phyloP scores from a whole-genome alignment of 2,888 invertebrate genomes.

The Amblyjoppa proteus region DNA sequence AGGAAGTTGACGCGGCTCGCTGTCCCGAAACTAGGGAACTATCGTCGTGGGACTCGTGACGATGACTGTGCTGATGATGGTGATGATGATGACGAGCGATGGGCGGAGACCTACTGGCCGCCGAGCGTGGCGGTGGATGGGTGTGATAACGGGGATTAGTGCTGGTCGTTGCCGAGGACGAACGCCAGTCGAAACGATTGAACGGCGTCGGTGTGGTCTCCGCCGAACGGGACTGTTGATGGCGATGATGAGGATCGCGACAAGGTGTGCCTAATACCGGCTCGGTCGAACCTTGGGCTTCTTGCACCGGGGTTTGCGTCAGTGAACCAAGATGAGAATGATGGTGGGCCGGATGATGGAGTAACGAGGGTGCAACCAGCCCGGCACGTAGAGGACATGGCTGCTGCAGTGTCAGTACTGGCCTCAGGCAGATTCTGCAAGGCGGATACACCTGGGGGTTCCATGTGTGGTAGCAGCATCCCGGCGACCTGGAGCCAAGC shows the following conservation, averaged over 20 bases:
- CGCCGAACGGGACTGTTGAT: slow-evolving; percentile 69
- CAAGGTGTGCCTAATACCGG: slow-evolving; percentile 59
- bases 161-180: slow-evolving; percentile 63
- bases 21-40: slow-evolving; percentile 35
- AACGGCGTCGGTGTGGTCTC: slow-evolving; percentile 71
- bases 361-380: slow-evolving; percentile 71
- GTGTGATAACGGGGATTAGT: slow-evolving; percentile 71
- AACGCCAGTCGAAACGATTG: slow-evolving; percentile 71
- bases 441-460: slow-evolving; percentile 80
- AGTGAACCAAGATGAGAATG: slow-evolving; percentile 38
- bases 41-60: slow-evolving; percentile 57
- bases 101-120: slow-evolving; percentile 60
- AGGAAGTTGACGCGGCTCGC: slow-evolving; percentile 48
- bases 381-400: slow-evolving; percentile 68
- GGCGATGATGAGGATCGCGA: slow-evolving; percentile 66
- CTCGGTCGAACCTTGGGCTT: slow-evolving; percentile 27
- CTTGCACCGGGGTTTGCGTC: slow-evolving; percentile 44
- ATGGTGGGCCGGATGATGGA: slow-evolving; percentile 51
- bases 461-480: slow-evolving; percentile 83
- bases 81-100: slow-evolving; percentile 58
- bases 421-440: slow-evolving; percentile 81
- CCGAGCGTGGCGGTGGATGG: slow-evolving; percentile 71
- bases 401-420: slow-evolving; percentile 78
- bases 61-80: slow-evolving; percentile 54
- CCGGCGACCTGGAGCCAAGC: slow-evolving; percentile 83